Evolutionary conservation across 2,113 vertebrate genomes (phyloP), one percentile per base, ranked within the genome.

Genomic region (Spermophilus dauricus): DNA sequence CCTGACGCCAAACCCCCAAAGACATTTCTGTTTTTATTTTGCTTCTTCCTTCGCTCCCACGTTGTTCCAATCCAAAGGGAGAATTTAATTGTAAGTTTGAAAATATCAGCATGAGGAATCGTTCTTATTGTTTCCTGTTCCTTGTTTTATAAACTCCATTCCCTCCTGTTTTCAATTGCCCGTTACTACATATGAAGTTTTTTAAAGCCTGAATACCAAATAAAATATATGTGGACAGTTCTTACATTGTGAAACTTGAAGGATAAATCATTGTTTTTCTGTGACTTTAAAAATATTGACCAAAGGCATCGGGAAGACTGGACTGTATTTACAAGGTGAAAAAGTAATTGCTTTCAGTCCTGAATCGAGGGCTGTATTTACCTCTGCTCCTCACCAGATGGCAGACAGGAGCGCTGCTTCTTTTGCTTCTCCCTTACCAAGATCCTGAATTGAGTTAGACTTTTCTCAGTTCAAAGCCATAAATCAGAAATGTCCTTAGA

Each of bases 401-500:
- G 98, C 98, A 98, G 98, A 83, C 94, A 67, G 89, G 98, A 98
- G 97, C 83, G 67, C 94, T 69, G 69, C 56, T 5, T 77, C 69
- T 42, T 77, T 82, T 16, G n/a, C 80, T 84, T 80, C 67, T 42
- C 82, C 94, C 76, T 82, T 61, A 9, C n/a, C 37, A 73, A 81
- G 42, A 83, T 94, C 73, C 87, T 85, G 94, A 96, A 97, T 95
- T 85, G 94, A 97, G 93, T 96, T 94, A 88, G 94, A 97, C 80
- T 97, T 97, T 92, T 90, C 77, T 96, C 84, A 34, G 93, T 87
- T 95, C 72, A 61, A 92, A 96, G 77, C 86, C 96, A 98, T 97
- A 97, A 98, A 98, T 97, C 96, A 97, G 72, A 97, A 97, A 96
- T 97, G 96, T 98, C 96, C 97, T 97, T 89, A 97, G 96, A 96